Evolutionary conservation across 2,888 invertebrate genomes (phyloP).

Genomic region (Ennomos fuscantarius): DNA sequence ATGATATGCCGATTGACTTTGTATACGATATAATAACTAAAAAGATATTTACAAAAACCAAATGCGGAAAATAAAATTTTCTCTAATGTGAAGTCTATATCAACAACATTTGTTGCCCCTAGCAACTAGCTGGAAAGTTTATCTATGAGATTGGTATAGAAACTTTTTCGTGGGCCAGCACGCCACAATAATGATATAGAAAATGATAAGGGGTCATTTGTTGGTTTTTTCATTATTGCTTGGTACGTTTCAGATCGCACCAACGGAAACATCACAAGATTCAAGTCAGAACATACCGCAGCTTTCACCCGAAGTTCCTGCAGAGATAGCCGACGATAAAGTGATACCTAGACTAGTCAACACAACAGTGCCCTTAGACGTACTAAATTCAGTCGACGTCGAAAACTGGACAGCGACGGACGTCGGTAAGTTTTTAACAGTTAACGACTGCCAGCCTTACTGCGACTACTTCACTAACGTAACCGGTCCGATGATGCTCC

Average conservation of each 20-base stretch:
- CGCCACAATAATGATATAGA: no score
- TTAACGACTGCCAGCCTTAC: conserved; percentile 93
- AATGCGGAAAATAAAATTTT: no score
- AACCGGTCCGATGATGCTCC: conserved; percentile 92
- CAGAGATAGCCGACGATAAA: conserved; percentile 74
- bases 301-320: conserved; percentile 46
- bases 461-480: conserved; percentile 89
- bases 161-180: no score
- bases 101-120: no score
- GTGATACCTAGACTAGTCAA: conserved; percentile 88
- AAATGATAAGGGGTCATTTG: no score
- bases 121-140: no score
- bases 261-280: conserved; percentile 59
- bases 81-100: no score
- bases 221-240: background rate
- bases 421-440: conserved; percentile 94
- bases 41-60: no score
- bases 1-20: no score
- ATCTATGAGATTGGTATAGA: no score
- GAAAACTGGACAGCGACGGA: conserved; percentile 91
- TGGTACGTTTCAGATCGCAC: conserved; percentile 46
- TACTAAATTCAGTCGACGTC: conserved; percentile 79
- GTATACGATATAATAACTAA: no score
- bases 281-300: conserved; percentile 55
- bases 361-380: conserved; percentile 77